Percentiles rank a stretch among this genome's conserved stretches.
These are phyloP conservation scores for Paratilapia polleni DNA, from an alignment of 2,113 vertebrate species.

Conservation along the genomic window DNA sequence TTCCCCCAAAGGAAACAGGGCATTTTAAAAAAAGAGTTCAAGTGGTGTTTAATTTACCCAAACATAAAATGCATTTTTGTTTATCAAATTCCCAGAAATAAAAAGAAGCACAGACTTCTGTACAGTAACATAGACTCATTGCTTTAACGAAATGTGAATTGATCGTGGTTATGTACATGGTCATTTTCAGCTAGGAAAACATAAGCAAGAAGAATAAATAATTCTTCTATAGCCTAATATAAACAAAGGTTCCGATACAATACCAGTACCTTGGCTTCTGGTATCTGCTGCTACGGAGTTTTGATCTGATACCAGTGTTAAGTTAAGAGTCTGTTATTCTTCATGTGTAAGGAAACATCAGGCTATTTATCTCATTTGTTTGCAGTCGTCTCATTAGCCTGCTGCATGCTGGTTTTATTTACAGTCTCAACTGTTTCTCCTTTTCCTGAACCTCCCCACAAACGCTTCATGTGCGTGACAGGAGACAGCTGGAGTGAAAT, in stretches of 20 bases:
- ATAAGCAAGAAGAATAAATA: neutral
- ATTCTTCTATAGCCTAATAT: neutral
- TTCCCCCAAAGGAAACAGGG: neutral
- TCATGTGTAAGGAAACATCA: too few species aligned
- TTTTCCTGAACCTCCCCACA: neutral
- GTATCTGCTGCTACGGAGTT: too few species aligned
- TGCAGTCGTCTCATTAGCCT: neutral
- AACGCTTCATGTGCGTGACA: neutral
- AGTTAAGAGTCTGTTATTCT: too few species aligned
- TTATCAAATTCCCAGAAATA: too few species aligned
- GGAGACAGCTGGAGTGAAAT: neutral
- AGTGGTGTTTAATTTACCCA: rapidly evolving
- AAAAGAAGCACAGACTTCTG: too few species aligned
- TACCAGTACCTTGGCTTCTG: too few species aligned
- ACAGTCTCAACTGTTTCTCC: neutral
- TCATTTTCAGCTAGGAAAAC: neutral
- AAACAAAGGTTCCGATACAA: too few species aligned
- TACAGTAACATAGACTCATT: too few species aligned
- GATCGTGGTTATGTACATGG: neutral
- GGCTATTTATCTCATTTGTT: neutral
- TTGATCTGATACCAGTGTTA: too few species aligned
- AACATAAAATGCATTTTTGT: too few species aligned
- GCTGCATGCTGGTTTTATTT: neutral
- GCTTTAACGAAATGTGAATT: neutral
- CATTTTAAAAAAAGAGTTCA: rapidly evolving